These are phyloP conservation scores for Vimba vimba DNA, from an alignment of 2,113 vertebrate genomes.

Conservation along the genomic window DNA sequence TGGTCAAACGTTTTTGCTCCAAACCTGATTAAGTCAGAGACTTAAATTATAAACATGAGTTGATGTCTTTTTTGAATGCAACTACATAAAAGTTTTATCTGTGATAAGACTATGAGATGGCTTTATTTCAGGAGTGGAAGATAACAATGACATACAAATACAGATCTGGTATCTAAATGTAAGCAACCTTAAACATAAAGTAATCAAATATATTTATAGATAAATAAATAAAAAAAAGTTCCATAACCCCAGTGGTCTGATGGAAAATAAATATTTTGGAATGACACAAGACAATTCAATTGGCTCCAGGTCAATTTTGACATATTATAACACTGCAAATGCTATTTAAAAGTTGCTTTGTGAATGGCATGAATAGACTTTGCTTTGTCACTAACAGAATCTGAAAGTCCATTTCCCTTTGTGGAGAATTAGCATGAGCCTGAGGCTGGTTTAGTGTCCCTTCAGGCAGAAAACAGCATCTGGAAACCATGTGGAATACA, in stretches of 20 bases:
- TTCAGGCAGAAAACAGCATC: constrained; percentile 66
- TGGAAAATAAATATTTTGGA: neutral
- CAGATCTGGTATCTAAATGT: neutral
- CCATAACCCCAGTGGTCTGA: neutral
- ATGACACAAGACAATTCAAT: neutral
- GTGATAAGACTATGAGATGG: neutral
- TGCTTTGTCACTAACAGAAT: neutral
- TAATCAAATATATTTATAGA: neutral
- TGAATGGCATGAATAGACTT: neutral
- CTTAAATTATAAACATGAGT: neutral
- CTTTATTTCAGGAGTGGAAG: neutral
- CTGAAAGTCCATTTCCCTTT: neutral
- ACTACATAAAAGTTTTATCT: neutral
- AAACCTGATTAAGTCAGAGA: neutral
- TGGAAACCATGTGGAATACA: constrained; percentile 79
- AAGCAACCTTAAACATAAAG: neutral
- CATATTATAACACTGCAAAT: neutral
- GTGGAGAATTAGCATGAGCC: neutral
- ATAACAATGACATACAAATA: neutral
- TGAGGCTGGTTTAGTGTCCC: neutral
- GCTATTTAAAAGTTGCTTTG: neutral
- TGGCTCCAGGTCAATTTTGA: neutral
- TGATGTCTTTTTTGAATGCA: neutral
- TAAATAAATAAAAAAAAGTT: too few relatives aligned
- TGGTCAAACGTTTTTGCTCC: neutral